Evolutionary conservation across 2,113 vertebrate genomes (phyloP).

Genomic region (Halcyon malimbica): DNA sequence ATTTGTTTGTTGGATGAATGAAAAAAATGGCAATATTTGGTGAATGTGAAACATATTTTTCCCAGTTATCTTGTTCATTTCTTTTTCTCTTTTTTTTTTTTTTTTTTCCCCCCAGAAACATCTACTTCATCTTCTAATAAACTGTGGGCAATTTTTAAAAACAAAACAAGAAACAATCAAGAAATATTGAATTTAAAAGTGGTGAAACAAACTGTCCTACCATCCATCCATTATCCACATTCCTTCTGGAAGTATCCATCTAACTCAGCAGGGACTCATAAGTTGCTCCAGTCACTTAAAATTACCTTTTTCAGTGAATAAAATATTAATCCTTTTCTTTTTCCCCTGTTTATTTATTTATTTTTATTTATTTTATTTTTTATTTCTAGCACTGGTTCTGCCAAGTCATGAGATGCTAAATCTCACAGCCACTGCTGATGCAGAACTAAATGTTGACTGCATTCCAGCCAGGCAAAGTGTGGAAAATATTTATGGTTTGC

Average conservation of each 20-base stretch:
- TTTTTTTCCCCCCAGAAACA: neutral
- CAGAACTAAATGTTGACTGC: conserved; percentile 13
- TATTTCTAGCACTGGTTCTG: neutral
- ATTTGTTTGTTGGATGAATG: neutral
- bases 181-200: neutral
- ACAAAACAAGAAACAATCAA: neutral
- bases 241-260: neutral
- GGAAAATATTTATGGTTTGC: neutral
- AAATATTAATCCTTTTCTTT: conserved; percentile 2
- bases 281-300: neutral
- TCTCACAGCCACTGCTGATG: neutral
- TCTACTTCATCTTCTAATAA: neutral
- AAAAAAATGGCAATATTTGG: neutral
- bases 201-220: neutral
- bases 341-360: neutral
- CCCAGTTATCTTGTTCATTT: neutral
- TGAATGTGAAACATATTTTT: neutral
- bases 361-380: neutral
- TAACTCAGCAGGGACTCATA: neutral
- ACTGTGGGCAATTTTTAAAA: neutral
- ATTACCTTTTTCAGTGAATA: neutral
- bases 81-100: neutral
- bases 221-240: neutral
- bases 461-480: neutral
- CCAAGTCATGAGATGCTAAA: conserved; percentile 14